Conservation (phyloP, 2,113 vertebrate genomes). For the Stigmatopora argus region DNA sequence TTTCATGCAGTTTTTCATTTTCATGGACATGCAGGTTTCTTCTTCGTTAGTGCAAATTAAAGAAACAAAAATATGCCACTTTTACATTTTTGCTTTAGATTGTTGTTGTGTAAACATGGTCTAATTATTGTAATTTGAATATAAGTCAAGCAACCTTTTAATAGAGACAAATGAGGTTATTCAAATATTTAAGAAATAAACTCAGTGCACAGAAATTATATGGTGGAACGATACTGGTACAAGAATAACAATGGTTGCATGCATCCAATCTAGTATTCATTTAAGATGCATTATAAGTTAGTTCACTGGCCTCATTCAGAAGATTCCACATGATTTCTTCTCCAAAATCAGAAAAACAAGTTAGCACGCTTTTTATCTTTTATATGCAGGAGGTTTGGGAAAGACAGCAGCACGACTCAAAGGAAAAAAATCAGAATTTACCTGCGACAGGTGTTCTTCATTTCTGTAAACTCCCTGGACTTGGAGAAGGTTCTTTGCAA, state of each 20-base stretch:
- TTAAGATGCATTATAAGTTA: neutral
- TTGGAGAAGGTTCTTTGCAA: constrained; percentile 93
- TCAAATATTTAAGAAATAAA: neutral
- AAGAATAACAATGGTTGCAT: neutral
- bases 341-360: neutral
- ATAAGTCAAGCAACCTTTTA: neutral
- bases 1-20: too few species aligned
- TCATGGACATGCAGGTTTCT: too few species aligned
- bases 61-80: too few species aligned
- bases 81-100: too few species aligned
- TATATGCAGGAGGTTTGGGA: neutral
- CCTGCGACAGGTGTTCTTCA: constrained; percentile 78
- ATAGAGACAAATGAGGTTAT: neutral
- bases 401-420: neutral
- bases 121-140: neutral
- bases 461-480: constrained; percentile 80
- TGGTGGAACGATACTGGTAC: neutral
- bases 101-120: too few species aligned
- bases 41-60: too few species aligned
- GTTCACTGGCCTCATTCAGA: neutral
- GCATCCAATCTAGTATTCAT: neutral
- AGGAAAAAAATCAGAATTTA: constrained; percentile 42
- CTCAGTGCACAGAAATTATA: neutral
- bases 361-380: neutral
- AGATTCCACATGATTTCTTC: neutral